Evolutionary conservation across 2,797 vertebrate species (phyloP), one percentile per base, ranked within the genome.

Genomic region (Galago senegalensis): DNA sequence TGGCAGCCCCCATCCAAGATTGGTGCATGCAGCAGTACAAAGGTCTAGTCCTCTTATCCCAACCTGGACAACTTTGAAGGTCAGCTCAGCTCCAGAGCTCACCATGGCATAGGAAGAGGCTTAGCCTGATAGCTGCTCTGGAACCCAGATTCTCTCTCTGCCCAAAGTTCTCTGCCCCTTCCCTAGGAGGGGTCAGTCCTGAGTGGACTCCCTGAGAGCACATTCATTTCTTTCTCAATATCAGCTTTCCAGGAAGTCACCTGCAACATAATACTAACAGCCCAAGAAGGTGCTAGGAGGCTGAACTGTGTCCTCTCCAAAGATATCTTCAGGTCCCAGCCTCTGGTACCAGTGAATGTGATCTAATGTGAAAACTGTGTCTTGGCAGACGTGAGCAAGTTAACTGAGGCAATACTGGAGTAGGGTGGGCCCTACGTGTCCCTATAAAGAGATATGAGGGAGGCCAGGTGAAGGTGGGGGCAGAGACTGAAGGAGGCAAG

Each of bases 81-180:
- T 56, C 53, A 10, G 40, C 49, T 70, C 13, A 10, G 40, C 60
- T 46, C 86, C 23, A 10, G 29, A 17, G 29, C 14, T 29, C 69
- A 34, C 37, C 60, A 12, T 0, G 16, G 23, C 7, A 9, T 0
- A 1, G 12, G 43, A 12, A 29, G 34, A 18, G 17, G 27, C 58
- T 43, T 13, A 7, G 7, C 8, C 4, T 23, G n/a, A 21, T 7
- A 37, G n/a, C 2, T 0, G 7, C 37, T 25, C 5, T 12, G 11
- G 46, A 40, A 58, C 18, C 37, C 29, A 60, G 27, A 56, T 84
- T 65, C 84, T 70, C 29, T n/a, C 70, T 58, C 34, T 12, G 43
- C 27, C 31, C 34, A 13, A 0, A 11, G 53, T 37, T 72, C 84
- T 72, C 2, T 12, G 43, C 58, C 31, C 29, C 27, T 29, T 18